Evolutionary conservation across 2,113 vertebrate genomes (phyloP).

Genomic region (Aramus guarauna): DNA sequence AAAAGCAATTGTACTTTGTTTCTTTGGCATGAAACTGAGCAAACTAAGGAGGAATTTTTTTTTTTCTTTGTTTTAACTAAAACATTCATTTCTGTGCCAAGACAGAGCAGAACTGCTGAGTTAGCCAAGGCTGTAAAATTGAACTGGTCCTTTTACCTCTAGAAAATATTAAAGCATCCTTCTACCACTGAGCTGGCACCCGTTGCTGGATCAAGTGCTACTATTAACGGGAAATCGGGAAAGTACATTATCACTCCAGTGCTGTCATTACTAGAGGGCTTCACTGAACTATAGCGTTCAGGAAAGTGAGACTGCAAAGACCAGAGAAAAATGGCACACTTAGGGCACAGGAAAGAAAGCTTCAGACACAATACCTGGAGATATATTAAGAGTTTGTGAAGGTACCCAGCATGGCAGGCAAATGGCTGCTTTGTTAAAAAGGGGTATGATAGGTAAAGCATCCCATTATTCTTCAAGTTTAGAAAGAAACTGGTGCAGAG

Average conservation of each 20-base stretch:
- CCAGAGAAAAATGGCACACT: not conserved
- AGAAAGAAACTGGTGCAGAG: not conserved
- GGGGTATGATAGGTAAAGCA: not conserved
- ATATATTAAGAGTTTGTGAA: not conserved
- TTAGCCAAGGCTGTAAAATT: conserved; percentile 52
- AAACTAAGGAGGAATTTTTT: not conserved
- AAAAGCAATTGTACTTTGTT: conserved; percentile 11
- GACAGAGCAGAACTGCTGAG: conserved; percentile 59
- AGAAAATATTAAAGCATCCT: conserved; percentile 63
- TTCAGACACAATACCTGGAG: not conserved
- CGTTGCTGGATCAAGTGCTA: conserved; percentile 64
- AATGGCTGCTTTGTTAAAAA: not conserved
- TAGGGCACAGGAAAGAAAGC: not conserved
- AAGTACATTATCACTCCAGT: conserved; percentile 65
- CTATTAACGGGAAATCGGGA: conserved; percentile 66
- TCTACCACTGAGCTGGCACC: conserved; percentile 64
- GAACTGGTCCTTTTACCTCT: conserved; percentile 59
- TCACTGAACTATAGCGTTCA: conserved; percentile 23
- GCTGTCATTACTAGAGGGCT: conserved; percentile 68
- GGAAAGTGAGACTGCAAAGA: conserved; percentile 24
- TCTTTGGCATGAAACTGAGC: not conserved
- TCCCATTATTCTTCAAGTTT: not conserved
- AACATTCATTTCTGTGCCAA: conserved; percentile 40
- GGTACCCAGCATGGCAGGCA: not conserved
- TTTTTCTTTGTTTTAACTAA: conserved; percentile 31